A percentile compares a stretch with the other conserved stretches of the same genome.
These are phyloP conservation scores for Damaliscus lunatus DNA, from an alignment of 2,113 vertebrate genomes.

Conservation along the genomic window DNA sequence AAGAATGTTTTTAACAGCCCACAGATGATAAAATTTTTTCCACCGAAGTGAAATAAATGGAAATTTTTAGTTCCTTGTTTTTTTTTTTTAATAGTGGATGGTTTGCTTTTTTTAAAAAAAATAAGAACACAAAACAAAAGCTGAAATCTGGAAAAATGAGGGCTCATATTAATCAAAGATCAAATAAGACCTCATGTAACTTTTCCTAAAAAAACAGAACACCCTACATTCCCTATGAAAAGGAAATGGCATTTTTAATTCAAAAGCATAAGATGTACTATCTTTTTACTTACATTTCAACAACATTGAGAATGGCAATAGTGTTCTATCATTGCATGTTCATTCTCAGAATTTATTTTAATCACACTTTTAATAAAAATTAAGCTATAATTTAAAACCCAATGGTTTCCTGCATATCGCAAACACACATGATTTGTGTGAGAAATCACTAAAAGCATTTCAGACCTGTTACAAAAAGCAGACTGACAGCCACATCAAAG, in stretches of 20 bases:
- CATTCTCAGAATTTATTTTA: conserved; percentile 35
- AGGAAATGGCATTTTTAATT: background rate
- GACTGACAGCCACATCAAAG: background rate
- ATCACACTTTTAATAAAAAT: conserved; percentile 29
- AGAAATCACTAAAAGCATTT: background rate
- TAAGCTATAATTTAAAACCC: conserved; percentile 18
- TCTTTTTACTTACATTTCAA: background rate
- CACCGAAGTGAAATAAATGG: background rate
- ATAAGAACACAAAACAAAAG: background rate
- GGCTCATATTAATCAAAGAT: background rate
- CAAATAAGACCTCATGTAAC: background rate
- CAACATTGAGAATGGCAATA: conserved; percentile 10
- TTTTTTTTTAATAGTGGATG: conserved; percentile 20
- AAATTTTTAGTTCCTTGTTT: background rate
- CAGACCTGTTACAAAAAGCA: background rate
- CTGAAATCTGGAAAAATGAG: background rate
- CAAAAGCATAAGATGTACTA: background rate
- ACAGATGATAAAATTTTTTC: conserved; percentile 32
- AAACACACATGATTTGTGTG: background rate
- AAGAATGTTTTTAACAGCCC: conserved; percentile 1
- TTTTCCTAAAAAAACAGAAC: background rate
- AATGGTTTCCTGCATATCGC: background rate
- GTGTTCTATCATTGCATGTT: background rate
- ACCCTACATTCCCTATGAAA: background rate
- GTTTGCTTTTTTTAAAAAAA: background rate